These are phyloP conservation scores for Saguinus imperator DNA, from an alignment of 2,113 vertebrate genomes.

Conservation along the genomic window DNA sequence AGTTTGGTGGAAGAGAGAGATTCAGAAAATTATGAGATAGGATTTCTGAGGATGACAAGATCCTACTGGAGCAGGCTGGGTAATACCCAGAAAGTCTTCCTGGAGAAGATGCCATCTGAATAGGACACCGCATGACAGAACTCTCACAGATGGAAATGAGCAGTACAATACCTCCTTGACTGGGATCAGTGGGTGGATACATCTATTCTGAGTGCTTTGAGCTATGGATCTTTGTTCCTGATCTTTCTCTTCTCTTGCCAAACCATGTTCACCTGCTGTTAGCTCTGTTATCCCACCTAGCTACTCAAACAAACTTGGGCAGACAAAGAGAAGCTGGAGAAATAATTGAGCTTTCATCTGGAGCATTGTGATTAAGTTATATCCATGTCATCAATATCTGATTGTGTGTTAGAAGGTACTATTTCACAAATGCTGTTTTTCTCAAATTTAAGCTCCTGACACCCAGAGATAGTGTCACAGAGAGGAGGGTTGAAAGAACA, in stretches of 20 bases:
- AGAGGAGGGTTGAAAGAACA: not conserved
- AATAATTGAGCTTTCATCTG: slow-evolving; percentile 35
- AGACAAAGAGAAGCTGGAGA: slow-evolving; percentile 42
- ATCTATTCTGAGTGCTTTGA: not conserved
- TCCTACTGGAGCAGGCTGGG: not conserved
- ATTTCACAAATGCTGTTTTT: slow-evolving; percentile 43
- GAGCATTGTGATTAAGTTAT: slow-evolving; percentile 15
- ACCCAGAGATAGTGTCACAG: not conserved
- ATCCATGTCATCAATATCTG: slow-evolving; percentile 5
- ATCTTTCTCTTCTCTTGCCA: slow-evolving; percentile 36
- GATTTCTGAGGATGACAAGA: not conserved
- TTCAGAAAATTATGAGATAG: not conserved
- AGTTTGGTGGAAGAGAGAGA: not conserved
- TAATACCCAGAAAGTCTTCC: not conserved
- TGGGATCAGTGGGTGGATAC: not conserved
- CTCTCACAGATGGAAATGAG: not conserved
- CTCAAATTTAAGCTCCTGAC: not conserved
- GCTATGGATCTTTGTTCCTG: not conserved
- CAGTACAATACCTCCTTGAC: not conserved
- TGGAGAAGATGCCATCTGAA: not conserved
- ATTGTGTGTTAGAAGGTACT: not conserved
- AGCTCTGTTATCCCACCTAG: not conserved
- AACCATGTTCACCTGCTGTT: slow-evolving; percentile 26
- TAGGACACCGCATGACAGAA: not conserved
- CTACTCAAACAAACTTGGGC: slow-evolving; percentile 33